Conservation (phyloP, 1,140 invertebrate genomes). For the Zaprionus vittiger region DNA sequence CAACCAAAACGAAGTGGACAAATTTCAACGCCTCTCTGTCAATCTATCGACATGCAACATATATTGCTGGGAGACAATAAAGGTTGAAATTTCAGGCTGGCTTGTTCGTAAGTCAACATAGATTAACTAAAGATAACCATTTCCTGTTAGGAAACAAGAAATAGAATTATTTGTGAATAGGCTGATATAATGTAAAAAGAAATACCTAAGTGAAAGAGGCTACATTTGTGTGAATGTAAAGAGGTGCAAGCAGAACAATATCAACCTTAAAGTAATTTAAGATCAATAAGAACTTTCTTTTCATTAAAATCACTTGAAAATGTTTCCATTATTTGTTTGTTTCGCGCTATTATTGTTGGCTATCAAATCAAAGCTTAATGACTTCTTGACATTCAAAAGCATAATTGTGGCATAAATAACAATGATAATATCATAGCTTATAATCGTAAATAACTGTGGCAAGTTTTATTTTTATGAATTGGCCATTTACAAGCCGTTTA, state of each 20-base stretch:
- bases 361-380: not conserved
- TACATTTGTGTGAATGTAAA: too few species aligned
- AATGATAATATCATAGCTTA: not conserved
- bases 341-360: not conserved
- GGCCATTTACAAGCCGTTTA: slow-evolving; percentile 7
- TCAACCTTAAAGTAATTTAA: not conserved
- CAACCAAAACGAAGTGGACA: not conserved
- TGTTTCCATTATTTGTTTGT: not conserved
- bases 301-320: not conserved
- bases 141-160: not conserved
- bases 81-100: not conserved
- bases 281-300: not conserved
- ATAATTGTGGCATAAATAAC: slow-evolving; percentile 3
- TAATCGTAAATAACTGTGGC: not conserved
- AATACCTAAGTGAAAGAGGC: too few species aligned
- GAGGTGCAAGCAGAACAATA: not conserved
- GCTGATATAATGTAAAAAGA: too few species aligned
- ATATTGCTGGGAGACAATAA: not conserved
- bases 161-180: not conserved
- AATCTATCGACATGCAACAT: not conserved
- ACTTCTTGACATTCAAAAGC: not conserved
- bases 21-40: not conserved
- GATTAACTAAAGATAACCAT: not conserved
- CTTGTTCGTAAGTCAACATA: not conserved
- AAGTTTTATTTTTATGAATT: slow-evolving; percentile 7